Conservation (phyloP, 2,797 vertebrate genomes). For the Arrhamphus sclerolepis region DNA sequence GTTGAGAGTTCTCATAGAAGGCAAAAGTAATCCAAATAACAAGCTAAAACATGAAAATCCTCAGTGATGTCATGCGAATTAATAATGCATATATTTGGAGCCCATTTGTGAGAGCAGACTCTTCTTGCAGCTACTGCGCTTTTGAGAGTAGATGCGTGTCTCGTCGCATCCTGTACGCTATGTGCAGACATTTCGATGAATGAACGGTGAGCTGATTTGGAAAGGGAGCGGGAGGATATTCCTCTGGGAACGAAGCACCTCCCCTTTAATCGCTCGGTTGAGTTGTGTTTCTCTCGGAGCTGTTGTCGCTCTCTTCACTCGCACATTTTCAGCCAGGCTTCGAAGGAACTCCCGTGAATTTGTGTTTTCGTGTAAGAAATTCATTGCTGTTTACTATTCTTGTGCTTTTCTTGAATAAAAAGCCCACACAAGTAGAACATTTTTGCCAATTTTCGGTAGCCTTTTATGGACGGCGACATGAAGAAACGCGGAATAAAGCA, state of each 20-base stretch:
- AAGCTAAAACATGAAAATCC: slow-evolving; percentile 31
- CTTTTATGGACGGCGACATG: slow-evolving; percentile 51
- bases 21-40: slow-evolving; percentile 5
- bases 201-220: slow-evolving; percentile 65
- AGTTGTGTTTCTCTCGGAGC: slow-evolving; percentile 54
- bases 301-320: slow-evolving; percentile 58
- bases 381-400: too few species aligned
- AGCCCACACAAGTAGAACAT: background rate
- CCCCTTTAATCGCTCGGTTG: slow-evolving; percentile 79
- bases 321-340: slow-evolving; percentile 58
- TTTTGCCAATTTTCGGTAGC: slow-evolving; percentile 17
- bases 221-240: slow-evolving; percentile 57
- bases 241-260: slow-evolving; percentile 71
- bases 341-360: slow-evolving; percentile 42
- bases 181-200: slow-evolving; percentile 64
- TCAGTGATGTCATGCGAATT: slow-evolving; percentile 60
- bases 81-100: slow-evolving; percentile 61
- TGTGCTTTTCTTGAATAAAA: background rate
- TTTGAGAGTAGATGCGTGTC: slow-evolving; percentile 9
- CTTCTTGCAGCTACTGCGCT: background rate
- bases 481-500: slow-evolving; percentile 61
- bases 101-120: slow-evolving; percentile 30
- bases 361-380: background rate
- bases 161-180: slow-evolving; percentile 40
- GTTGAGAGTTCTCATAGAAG: background rate